phyloP scores from a whole-genome alignment of 2,797 vertebrate species.

The Cuniculus paca region DNA sequence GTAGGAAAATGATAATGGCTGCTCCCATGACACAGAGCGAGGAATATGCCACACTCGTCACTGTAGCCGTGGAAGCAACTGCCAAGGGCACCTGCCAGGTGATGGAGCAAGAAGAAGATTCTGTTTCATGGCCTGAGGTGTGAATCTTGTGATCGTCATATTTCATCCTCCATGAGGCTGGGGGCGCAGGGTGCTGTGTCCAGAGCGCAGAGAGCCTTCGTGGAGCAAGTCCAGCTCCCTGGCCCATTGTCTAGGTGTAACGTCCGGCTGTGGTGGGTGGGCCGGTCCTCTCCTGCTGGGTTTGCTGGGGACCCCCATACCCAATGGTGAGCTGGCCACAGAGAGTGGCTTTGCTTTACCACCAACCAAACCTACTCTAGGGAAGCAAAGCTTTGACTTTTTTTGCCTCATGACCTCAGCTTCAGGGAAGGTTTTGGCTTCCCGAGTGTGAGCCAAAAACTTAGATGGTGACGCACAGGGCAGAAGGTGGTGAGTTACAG shows the following conservation, averaged over 20 bases:
- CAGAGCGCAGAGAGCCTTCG: not conserved
- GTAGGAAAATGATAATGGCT: not conserved
- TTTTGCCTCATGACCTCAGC: constrained; percentile 74
- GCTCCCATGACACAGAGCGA: not conserved
- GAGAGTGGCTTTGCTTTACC: not conserved
- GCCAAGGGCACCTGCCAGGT: constrained; percentile 58
- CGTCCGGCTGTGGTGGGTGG: fast-evolving
- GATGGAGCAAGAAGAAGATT: constrained; percentile 65
- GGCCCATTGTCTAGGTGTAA: not conserved
- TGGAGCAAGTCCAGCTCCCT: not conserved
- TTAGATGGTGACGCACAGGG: constrained; percentile 40
- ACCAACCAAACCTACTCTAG: constrained; percentile 1
- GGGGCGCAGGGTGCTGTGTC: not conserved
- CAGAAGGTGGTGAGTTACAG: not conserved
- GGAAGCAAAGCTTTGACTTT: constrained; percentile 67
- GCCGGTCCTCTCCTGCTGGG: not conserved
- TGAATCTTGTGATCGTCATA: constrained; percentile 68
- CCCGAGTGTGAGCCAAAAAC: constrained; percentile 1
- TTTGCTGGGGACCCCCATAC: not conserved
- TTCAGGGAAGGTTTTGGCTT: constrained; percentile 65
- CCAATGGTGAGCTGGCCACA: not conserved
- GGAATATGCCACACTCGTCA: not conserved
- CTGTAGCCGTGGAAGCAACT: not conserved
- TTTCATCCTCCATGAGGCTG: not conserved
- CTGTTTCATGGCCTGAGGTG: constrained; percentile 61